Percentiles rank a stretch among this genome's conserved stretches.
phyloP scores from a whole-genome alignment of 2,797 vertebrate species.

The Meda fulgida region DNA sequence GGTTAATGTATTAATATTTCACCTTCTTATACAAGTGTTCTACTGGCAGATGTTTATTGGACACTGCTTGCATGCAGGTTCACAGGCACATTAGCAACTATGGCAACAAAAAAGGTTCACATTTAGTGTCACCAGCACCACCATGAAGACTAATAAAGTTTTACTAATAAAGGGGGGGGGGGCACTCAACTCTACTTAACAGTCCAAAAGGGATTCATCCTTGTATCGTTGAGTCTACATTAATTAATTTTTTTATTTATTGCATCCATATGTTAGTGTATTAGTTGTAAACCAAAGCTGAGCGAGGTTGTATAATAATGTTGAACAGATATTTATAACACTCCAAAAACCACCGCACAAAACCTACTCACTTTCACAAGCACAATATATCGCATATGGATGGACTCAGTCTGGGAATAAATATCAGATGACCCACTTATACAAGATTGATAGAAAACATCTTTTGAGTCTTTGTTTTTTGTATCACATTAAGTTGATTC shows the following conservation, averaged over 20 bases:
- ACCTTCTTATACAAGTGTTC: slow-evolving; percentile 34
- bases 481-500: slow-evolving; percentile 16
- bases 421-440: slow-evolving; percentile 8
- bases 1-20: slow-evolving; percentile 20
- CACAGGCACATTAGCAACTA: slow-evolving; percentile 58
- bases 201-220: slow-evolving; percentile 5
- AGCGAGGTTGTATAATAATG: neutral
- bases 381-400: slow-evolving; percentile 29
- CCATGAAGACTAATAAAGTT: slow-evolving; percentile 15
- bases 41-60: slow-evolving; percentile 43
- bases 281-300: slow-evolving; percentile 14
- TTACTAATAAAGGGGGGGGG: neutral
- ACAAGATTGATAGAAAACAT: neutral
- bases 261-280: slow-evolving; percentile 31
- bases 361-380: slow-evolving; percentile 49
- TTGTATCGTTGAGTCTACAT: neutral
- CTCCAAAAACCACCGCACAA: slow-evolving; percentile 62
- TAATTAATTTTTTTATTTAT: neutral
- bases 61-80: slow-evolving; percentile 57
- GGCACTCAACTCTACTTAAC: neutral
- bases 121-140: slow-evolving; percentile 51
- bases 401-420: slow-evolving; percentile 38
- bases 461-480: neutral
- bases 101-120: slow-evolving; percentile 61
- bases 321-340: slow-evolving; percentile 27